phyloP scores from a whole-genome alignment of 2,113 vertebrate genomes.

The Poecile atricapillus region DNA sequence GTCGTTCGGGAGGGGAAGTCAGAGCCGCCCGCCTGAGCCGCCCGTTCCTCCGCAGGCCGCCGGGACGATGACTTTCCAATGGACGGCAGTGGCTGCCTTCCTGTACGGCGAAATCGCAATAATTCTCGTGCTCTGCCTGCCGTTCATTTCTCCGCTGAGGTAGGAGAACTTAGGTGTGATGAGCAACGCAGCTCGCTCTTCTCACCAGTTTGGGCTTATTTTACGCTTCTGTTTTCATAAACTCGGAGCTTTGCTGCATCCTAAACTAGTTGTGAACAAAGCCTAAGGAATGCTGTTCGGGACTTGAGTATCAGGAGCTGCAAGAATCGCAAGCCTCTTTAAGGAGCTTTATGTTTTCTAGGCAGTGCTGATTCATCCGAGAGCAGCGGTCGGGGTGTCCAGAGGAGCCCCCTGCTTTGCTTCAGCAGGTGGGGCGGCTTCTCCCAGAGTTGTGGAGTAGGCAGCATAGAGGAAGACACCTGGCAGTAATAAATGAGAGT shows the following conservation, averaged over 20 bases:
- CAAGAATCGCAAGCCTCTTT: background rate
- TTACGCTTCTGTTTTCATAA: background rate
- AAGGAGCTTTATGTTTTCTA: background rate
- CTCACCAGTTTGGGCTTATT: background rate
- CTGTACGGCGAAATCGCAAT: slow-evolving; percentile 85
- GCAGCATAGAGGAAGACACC: accelerated
- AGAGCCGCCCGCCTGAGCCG: background rate
- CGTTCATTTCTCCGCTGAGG: slow-evolving; percentile 89
- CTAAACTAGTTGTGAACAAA: background rate
- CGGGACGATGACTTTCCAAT: slow-evolving; percentile 88
- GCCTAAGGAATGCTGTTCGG: background rate
- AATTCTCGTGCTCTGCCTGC: slow-evolving; percentile 85
- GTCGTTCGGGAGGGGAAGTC: no score
- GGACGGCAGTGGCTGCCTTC: slow-evolving; percentile 85
- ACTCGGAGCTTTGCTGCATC: background rate
- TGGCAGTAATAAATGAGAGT: background rate
- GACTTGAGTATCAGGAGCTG: background rate
- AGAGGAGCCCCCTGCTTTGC: background rate
- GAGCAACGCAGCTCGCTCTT: background rate
- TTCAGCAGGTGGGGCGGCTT: background rate
- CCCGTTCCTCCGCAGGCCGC: slow-evolving; percentile 43
- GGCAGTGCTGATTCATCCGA: background rate
- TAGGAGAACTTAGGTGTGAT: slow-evolving; percentile 42
- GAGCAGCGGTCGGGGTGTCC: background rate
- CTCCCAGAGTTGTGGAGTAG: no score